Percentiles rank a stretch among this genome's conserved stretches.
Evolutionary conservation across 2,113 vertebrate genomes (phyloP).

Genomic region (Menidia beryllina): DNA sequence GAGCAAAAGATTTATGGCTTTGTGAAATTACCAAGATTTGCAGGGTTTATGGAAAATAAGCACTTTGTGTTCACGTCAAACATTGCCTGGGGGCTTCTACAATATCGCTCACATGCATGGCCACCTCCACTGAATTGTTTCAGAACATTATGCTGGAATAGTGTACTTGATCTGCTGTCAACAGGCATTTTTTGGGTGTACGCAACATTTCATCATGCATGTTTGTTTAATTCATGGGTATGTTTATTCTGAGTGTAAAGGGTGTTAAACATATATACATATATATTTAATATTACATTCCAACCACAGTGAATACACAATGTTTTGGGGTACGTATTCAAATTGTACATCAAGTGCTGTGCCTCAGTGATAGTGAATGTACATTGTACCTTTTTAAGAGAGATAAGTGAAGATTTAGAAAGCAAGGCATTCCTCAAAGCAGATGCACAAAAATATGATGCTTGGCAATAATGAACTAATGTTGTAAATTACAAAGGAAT

Average conservation of each 20-base stretch:
- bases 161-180: slow-evolving; percentile 49
- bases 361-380: slow-evolving; percentile 82
- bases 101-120: slow-evolving; percentile 64
- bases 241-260: slow-evolving; percentile 64
- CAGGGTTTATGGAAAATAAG: slow-evolving; percentile 52
- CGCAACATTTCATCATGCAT: slow-evolving; percentile 71
- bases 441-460: slow-evolving; percentile 56
- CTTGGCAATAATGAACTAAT: slow-evolving; percentile 79
- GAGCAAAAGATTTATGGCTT: slow-evolving; percentile 23
- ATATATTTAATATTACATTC: slow-evolving; percentile 64
- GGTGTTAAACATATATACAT: slow-evolving; percentile 44
- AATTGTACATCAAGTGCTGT: slow-evolving; percentile 77
- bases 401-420: slow-evolving; percentile 36
- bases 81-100: slow-evolving; percentile 40
- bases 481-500: slow-evolving; percentile 71
- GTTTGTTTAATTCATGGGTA: slow-evolving; percentile 54
- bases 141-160: slow-evolving; percentile 56
- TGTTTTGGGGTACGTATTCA: slow-evolving; percentile 71
- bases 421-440: slow-evolving; percentile 51
- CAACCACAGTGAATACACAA: slow-evolving; percentile 57
- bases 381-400: slow-evolving; percentile 70
- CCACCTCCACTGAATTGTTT: slow-evolving; percentile 41
- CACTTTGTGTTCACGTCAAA: slow-evolving; percentile 61
- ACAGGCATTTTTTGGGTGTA: slow-evolving; percentile 58
- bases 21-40: slow-evolving; percentile 20